phyloP scores from a whole-genome alignment of 2,888 invertebrate genomes.

The Chouioia cunea region DNA sequence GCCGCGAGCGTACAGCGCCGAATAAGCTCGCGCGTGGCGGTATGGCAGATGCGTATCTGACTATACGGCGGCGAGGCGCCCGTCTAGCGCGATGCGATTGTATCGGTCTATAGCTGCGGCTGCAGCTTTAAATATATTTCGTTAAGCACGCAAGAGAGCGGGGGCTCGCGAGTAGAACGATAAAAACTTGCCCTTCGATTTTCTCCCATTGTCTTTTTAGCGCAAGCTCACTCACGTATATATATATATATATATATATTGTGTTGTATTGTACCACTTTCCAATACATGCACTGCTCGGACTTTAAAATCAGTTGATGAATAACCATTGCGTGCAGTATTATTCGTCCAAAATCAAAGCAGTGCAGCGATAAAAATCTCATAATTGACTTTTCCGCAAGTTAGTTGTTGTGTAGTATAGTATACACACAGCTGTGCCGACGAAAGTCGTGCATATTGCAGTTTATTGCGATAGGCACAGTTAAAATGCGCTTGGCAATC shows the following conservation, averaged over 20 bases:
- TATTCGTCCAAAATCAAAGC: conserved; percentile 27
- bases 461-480: neutral
- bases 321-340: conserved; percentile 25
- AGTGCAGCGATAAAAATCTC: conserved; percentile 29
- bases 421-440: neutral
- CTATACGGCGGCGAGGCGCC: conserved; percentile 47
- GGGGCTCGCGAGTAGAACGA: conserved; percentile 6
- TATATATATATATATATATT: conserved; percentile 8
- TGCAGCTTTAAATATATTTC: conserved; percentile 65
- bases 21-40: conserved; percentile 35
- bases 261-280: conserved; percentile 23
- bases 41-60: conserved; percentile 60
- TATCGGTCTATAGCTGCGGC: no score
- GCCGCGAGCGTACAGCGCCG: conserved; percentile 50
- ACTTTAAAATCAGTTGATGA: conserved; percentile 23
- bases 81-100: conserved; percentile 52
- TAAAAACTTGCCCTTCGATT: conserved; percentile 31
- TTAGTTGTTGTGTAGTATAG: conserved; percentile 10
- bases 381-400: conserved; percentile 34
- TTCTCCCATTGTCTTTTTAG: conserved; percentile 20
- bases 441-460: conserved; percentile 8
- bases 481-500: conserved; percentile 39
- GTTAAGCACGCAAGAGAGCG: conserved; percentile 60
- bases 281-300: neutral
- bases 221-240: no score